Evolutionary conservation across 2,113 vertebrate genomes (phyloP).

Genomic region (Pleuronectes platessa): DNA sequence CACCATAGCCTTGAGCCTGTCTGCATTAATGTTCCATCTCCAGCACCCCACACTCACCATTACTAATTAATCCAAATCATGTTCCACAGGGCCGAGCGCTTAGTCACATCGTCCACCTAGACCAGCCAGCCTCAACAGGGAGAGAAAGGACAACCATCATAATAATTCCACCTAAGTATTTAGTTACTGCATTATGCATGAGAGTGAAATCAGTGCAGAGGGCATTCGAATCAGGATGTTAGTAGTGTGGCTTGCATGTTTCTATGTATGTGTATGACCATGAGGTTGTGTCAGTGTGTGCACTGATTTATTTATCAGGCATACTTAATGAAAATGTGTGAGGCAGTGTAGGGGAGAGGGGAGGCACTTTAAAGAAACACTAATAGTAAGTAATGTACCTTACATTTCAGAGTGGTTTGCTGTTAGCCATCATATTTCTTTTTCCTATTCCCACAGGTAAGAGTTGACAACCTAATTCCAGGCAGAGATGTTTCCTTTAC

Average conservation of each 20-base stretch:
- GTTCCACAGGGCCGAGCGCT: slow-evolving; percentile 36
- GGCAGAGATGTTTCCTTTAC: slow-evolving; percentile 1
- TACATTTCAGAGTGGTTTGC: background rate
- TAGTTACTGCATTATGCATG: slow-evolving; percentile 63
- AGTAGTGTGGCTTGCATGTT: slow-evolving; percentile 38
- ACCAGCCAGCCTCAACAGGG: slow-evolving; percentile 15
- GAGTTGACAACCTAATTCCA: background rate
- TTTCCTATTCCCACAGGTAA: background rate
- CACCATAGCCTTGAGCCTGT: slow-evolving; percentile 23
- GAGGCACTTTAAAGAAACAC: slow-evolving; percentile 35
- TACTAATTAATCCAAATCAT: slow-evolving; percentile 68
- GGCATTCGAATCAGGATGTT: slow-evolving; percentile 45
- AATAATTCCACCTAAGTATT: slow-evolving; percentile 73
- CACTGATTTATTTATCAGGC: slow-evolving; percentile 61
- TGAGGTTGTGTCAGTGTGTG: slow-evolving; percentile 16
- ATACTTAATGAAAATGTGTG: slow-evolving; percentile 13
- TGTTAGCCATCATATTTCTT: background rate
- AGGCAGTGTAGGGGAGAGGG: background rate
- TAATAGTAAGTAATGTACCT: slow-evolving; percentile 2
- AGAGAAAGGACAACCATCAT: slow-evolving; percentile 56
- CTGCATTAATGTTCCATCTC: slow-evolving; percentile 54
- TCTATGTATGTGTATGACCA: slow-evolving; percentile 16
- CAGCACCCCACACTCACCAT: slow-evolving; percentile 48
- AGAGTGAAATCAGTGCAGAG: slow-evolving; percentile 58
- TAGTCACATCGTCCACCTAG: background rate